These are phyloP conservation scores for Scrobipalpa costella DNA, from an alignment of 2,888 invertebrate species.

Conservation along the genomic window DNA sequence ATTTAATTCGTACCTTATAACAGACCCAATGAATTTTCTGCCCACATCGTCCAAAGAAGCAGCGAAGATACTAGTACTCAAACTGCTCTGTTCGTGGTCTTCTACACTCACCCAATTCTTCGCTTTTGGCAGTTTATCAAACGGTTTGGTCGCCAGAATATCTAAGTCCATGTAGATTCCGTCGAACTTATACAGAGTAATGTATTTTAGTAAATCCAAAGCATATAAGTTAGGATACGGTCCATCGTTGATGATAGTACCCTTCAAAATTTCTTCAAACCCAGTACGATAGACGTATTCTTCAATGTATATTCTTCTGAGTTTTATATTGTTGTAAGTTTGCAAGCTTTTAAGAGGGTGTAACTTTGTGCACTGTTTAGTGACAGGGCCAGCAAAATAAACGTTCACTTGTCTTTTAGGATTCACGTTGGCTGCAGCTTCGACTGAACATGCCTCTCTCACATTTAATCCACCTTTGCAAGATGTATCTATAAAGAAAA, in stretches of 20 bases:
- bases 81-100: not conserved
- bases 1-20: not conserved
- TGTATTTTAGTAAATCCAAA: not conserved
- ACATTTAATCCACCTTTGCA: conserved; percentile 5
- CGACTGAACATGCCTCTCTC: conserved; percentile 2
- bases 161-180: not conserved
- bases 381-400: not conserved
- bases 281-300: not conserved
- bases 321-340: conserved; percentile 1
- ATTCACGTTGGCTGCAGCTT: not conserved
- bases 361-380: not conserved
- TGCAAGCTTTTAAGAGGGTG: not conserved
- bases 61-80: not conserved
- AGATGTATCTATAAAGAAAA: not conserved
- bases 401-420: not conserved
- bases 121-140: not conserved
- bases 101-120: conserved; percentile 5
- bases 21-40: not conserved
- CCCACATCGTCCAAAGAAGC: not conserved
- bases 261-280: not conserved
- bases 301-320: not conserved
- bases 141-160: not conserved
- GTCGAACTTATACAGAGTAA: conserved; percentile 1
- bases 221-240: conserved; percentile 6
- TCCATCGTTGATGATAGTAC: not conserved